Evolutionary conservation across 2,797 vertebrate genomes (phyloP).

Genomic region (Brachyalestes nurse): DNA sequence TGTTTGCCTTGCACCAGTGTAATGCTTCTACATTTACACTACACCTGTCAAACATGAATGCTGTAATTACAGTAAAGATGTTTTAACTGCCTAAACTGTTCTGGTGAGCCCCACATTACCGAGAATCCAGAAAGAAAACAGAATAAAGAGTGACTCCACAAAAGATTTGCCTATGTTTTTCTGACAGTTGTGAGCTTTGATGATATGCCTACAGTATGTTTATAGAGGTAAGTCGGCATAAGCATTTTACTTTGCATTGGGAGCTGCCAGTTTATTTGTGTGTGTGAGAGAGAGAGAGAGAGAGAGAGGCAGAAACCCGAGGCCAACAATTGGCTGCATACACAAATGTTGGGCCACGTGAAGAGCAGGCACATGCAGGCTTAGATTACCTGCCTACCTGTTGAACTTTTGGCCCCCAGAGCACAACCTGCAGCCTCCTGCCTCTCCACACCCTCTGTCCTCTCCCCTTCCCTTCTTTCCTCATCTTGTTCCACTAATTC

Average conservation of each 20-base stretch:
- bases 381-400: constrained; percentile 73
- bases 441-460: constrained; percentile 57
- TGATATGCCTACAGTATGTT: constrained; percentile 36
- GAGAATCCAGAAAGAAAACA: neutral
- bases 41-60: constrained; percentile 57
- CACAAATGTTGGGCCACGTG: constrained; percentile 79
- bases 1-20: constrained; percentile 49
- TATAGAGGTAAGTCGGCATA: constrained; percentile 24
- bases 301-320: constrained; percentile 72
- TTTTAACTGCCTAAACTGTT: constrained; percentile 68
- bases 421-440: constrained; percentile 63
- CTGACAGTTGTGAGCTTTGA: constrained; percentile 5
- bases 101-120: constrained; percentile 50
- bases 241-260: constrained; percentile 17
- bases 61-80: constrained; percentile 66
- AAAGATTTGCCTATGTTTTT: constrained; percentile 16
- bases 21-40: constrained; percentile 60
- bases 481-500: constrained; percentile 33
- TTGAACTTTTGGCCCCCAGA: constrained; percentile 78
- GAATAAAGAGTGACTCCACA: constrained; percentile 18
- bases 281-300: constrained; percentile 45
- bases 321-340: constrained; percentile 63
- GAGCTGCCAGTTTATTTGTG: constrained; percentile 46
- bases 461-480: constrained; percentile 33
- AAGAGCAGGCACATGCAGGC: constrained; percentile 75